phyloP scores from a whole-genome alignment of 2,113 vertebrate genomes.

The Tupaia chinensis region DNA sequence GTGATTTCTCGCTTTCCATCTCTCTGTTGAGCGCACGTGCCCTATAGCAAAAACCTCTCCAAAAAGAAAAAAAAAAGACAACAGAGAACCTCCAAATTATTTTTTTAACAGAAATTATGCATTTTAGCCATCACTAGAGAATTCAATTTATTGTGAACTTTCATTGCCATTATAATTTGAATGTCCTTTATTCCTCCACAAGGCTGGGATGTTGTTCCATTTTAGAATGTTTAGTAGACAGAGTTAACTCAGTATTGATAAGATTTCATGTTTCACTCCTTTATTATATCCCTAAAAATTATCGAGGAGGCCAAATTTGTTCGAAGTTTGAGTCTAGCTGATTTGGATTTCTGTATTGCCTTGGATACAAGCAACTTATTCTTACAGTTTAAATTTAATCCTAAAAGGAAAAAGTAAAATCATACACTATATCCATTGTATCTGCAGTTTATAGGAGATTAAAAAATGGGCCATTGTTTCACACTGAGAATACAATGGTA shows the following conservation, averaged over 20 bases:
- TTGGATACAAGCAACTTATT: slow-evolving; percentile 5
- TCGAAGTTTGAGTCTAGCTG: not conserved
- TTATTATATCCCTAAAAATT: not conserved
- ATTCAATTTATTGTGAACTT: not conserved
- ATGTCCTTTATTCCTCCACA: not conserved
- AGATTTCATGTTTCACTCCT: not conserved
- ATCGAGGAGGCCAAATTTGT: not conserved
- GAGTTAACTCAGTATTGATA: not conserved
- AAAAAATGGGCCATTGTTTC: not conserved
- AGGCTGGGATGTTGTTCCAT: not conserved
- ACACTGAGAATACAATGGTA: not conserved
- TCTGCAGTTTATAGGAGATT: slow-evolving; percentile 14
- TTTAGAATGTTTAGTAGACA: not conserved
- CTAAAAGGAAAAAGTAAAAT: slow-evolving; percentile 18
- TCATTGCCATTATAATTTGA: slow-evolving; percentile 1
- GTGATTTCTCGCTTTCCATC: too few relatives aligned
- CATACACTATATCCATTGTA: not conserved
- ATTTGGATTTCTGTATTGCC: not conserved
- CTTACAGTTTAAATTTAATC: slow-evolving; percentile 1
- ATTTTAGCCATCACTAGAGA: not conserved
- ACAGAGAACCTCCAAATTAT: not conserved
- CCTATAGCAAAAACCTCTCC: too few relatives aligned
- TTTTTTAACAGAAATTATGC: not conserved
- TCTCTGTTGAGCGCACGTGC: too few relatives aligned
- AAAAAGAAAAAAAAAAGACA: not conserved